phyloP scores from a whole-genome alignment of 2,888 invertebrate genomes.

The Scaptomyza parva region DNA sequence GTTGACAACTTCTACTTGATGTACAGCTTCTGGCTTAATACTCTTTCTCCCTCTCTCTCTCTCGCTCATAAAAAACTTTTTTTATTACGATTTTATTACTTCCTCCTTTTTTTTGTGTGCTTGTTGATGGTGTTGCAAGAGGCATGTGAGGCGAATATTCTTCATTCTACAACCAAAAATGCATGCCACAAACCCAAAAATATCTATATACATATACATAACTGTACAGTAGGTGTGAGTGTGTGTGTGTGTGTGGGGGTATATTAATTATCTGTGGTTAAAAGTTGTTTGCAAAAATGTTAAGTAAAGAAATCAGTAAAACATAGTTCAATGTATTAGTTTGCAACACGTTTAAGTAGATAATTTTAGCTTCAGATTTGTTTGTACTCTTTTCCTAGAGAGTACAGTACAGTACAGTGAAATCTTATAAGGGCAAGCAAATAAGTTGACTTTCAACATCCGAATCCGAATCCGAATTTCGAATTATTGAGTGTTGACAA shows the following conservation, averaged over 20 bases:
- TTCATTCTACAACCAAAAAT: too few species aligned
- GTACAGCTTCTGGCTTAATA: background rate
- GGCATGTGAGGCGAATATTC: too few species aligned
- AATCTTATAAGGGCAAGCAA: conserved; percentile 4
- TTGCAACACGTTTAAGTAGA: too few species aligned
- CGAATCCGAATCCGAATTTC: conserved; percentile 1
- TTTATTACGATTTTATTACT: background rate
- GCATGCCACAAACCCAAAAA: too few species aligned
- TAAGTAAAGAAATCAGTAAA: background rate
- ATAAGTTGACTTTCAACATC: background rate
- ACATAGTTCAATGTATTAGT: background rate
- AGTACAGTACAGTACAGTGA: conserved; percentile 5
- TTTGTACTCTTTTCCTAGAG: too few species aligned
- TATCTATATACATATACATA: too few species aligned
- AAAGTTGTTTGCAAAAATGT: background rate
- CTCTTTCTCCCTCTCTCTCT: too few species aligned
- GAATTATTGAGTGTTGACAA: conserved; percentile 1
- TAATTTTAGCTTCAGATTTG: too few species aligned
- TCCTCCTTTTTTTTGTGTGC: background rate
- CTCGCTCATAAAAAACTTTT: conserved; percentile 1
- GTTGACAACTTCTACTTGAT: background rate
- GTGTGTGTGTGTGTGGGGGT: too few species aligned
- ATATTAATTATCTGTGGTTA: background rate
- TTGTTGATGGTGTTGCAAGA: too few species aligned
- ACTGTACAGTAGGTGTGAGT: too few species aligned